Conservation (phyloP, 2,113 vertebrate species). For the Petrocephalus zakoni region DNA sequence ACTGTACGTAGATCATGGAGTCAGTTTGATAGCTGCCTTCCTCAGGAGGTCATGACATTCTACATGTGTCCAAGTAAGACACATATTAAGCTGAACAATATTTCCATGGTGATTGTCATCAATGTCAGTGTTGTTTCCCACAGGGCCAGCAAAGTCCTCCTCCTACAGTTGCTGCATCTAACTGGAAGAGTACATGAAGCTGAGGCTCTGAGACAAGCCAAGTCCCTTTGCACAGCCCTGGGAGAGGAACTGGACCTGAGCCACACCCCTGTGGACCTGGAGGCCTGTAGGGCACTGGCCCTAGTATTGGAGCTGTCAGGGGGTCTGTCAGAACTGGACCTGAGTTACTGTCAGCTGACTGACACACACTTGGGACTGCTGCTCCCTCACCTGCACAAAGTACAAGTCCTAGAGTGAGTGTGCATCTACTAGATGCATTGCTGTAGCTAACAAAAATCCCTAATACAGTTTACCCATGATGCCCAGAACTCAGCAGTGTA, state of each 20-base stretch:
- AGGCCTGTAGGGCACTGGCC: constrained; percentile 28
- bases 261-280: constrained; percentile 26
- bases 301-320: constrained; percentile 36
- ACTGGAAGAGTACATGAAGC: background rate
- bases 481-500: background rate
- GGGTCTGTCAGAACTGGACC: constrained; percentile 38
- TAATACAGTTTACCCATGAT: background rate
- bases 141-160: constrained; percentile 30
- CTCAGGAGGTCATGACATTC: background rate
- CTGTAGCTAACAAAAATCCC: background rate
- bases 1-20: too few species aligned
- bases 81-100: background rate
- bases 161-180: constrained; percentile 27
- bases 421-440: background rate
- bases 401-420: constrained; percentile 35
- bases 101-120: background rate
- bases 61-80: background rate
- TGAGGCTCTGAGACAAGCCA: background rate
- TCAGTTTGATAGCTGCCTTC: background rate
- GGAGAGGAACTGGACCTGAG: constrained; percentile 44
- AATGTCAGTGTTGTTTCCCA: background rate
- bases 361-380: constrained; percentile 30
- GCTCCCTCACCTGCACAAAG: constrained; percentile 36
- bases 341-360: constrained; percentile 37
- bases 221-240: constrained; percentile 24